Evolutionary conservation across 2,797 vertebrate species (phyloP), one percentile per base, ranked within the genome.

Genomic region (Glyptemys insculpta): DNA sequence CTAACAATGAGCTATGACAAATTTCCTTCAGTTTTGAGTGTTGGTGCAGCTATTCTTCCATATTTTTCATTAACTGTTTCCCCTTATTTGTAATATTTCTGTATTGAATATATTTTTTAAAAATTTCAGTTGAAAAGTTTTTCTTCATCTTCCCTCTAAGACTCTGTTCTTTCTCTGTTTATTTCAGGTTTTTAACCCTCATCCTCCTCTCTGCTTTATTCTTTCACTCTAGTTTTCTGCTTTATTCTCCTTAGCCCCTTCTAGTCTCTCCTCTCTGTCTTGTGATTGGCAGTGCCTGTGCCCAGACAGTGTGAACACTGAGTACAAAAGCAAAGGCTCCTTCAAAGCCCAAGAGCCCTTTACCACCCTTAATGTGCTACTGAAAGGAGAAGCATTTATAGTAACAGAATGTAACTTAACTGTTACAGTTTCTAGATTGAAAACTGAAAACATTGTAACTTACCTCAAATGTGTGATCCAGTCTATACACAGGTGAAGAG

Each of bases 401-500:
- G 79, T 83, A 29, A 81, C 1, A 89, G 44, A 68, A 6, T 90
- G 81, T 19, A 56, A 56, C 2, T 27, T 1, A 76, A 57, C 34
- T 34, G 56, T 9, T 72, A 89, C 68, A 78, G 8, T 54, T 83
- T 90, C 23, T 65, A 76, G 1, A 82, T 23, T 56, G 86, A 89
- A 92, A 96, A 86, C 4, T 11, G 54, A 94, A 96, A 97, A 94
- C 23, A 87, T 87, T 85, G 81, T 85, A 86, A 97, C 97, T 96
- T 97, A 99, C 99, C 99, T 99, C 99, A 86, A 99, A 99, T 1
- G 99, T 99, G 98, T 99, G 99, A 98, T 99, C 99, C 94, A 99
- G 97, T 91, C 99, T 98, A 98, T 99, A 99, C 65, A 99, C 99
- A 4, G 99, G 99, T 3, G 99, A 99, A 0, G 99, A 99, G 98